Evolutionary conservation across 2,797 vertebrate species (phyloP).

Genomic region (Monodelphis domestica): DNA sequence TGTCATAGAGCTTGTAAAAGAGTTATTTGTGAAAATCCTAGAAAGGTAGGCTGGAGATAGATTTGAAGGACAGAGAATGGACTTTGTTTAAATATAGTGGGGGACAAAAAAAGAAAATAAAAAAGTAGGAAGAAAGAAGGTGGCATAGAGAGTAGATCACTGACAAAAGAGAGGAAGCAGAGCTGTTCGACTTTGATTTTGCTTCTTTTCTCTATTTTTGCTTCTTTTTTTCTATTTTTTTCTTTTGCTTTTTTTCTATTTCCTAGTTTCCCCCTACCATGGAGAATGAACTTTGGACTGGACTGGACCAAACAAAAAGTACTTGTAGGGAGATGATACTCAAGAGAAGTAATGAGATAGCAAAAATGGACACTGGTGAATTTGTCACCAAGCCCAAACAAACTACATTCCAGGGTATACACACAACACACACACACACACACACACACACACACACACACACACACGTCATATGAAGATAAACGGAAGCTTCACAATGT

Average conservation of each 20-base stretch:
- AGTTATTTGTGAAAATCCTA: background rate
- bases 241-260: too few species aligned
- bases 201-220: too few species aligned
- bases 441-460: too few species aligned
- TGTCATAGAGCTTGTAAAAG: background rate
- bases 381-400: background rate
- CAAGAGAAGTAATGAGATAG: background rate
- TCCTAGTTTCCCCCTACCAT: background rate
- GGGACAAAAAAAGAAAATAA: background rate
- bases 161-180: background rate
- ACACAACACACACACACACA: too few species aligned
- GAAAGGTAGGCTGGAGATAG: background rate
- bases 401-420: background rate
- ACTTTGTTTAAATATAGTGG: background rate
- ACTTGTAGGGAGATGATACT: background rate
- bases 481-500: background rate
- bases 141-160: background rate
- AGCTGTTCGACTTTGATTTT: background rate
- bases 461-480: background rate
- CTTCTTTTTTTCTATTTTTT: too few species aligned
- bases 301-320: background rate
- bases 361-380: background rate
- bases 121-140: background rate
- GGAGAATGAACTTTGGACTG: background rate
- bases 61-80: background rate